Conservation (phyloP, 2,797 vertebrate genomes). For the Simalia tracyae region DNA sequence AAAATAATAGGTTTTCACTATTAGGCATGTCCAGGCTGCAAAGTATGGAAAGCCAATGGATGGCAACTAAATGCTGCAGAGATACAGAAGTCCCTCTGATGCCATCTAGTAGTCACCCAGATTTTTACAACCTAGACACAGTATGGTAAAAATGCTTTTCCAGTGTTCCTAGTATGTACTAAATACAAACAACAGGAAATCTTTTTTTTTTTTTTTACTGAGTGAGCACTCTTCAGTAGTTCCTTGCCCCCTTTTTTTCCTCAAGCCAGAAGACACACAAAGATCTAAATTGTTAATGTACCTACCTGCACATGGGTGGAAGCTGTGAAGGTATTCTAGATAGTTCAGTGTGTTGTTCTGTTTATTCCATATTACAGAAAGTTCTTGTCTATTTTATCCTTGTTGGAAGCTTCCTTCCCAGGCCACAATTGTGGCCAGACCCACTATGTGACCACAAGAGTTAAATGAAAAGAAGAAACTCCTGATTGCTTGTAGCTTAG, state of each 20-base stretch:
- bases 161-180: background rate
- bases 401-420: background rate
- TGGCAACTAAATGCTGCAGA: background rate
- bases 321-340: background rate
- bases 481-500: background rate
- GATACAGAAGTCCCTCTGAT: background rate
- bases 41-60: background rate
- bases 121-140: background rate
- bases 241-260: background rate
- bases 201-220: background rate
- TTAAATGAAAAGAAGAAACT: constrained; percentile 4
- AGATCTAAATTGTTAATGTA: background rate
- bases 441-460: background rate
- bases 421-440: background rate
- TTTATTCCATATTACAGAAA: background rate
- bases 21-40: background rate
- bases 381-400: background rate
- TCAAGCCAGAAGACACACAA: background rate
- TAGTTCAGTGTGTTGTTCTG: background rate
- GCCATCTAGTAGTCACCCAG: background rate
- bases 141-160: background rate
- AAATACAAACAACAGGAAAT: background rate
- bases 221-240: background rate
- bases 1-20: background rate
- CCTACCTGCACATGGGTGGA: background rate